phyloP scores from a whole-genome alignment of 2,797 vertebrate genomes.

The Melanotaenia nigrans region DNA sequence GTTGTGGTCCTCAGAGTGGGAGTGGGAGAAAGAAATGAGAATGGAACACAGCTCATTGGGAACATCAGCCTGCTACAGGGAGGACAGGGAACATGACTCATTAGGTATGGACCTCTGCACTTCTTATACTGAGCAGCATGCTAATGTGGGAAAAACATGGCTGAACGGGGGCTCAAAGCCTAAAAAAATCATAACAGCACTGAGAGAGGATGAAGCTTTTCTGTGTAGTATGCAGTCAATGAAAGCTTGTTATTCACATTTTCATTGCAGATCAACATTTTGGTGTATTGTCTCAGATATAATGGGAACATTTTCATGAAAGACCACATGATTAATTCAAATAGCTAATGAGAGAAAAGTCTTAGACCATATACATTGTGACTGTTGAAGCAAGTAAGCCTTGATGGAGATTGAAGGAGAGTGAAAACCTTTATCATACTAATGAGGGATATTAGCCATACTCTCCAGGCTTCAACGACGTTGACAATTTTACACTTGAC shows the following conservation, averaged over 20 bases:
- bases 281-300: constrained; percentile 29
- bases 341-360: constrained; percentile 47
- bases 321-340: constrained; percentile 40
- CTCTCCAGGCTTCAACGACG: constrained; percentile 68
- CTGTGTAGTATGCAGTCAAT: constrained; percentile 6
- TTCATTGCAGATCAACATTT: background rate
- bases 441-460: constrained; percentile 79
- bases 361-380: constrained; percentile 56
- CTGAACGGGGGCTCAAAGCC: constrained; percentile 47
- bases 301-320: constrained; percentile 28
- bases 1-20: constrained; percentile 49
- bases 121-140: constrained; percentile 69
- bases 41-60: constrained; percentile 73
- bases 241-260: constrained; percentile 2
- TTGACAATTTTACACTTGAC: constrained; percentile 84
- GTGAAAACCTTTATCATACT: constrained; percentile 76
- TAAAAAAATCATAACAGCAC: constrained; percentile 19
- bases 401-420: constrained; percentile 67
- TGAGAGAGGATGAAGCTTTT: constrained; percentile 26
- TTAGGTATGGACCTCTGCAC: constrained; percentile 75
- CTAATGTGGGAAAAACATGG: constrained; percentile 64
- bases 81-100: constrained; percentile 76
- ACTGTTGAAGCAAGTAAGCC: constrained; percentile 49
- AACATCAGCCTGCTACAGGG: constrained; percentile 61
- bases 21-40: constrained; percentile 64